Base-by-base conservation (phyloP, 2,888 invertebrate genomes). In the Acronicta psi region DNA sequence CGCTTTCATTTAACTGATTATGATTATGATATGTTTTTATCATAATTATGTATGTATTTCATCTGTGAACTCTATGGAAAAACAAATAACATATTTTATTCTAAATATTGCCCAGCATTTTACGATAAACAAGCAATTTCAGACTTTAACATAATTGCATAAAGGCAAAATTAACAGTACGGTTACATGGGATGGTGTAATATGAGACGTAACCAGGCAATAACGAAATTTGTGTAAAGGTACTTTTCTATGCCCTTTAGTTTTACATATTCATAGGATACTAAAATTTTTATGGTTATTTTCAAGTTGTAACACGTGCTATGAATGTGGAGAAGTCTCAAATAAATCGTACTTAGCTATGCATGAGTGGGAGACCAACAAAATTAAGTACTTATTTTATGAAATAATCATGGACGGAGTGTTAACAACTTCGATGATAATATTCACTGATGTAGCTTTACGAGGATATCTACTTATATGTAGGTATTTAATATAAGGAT, bases 331-430 rank as follows among this genome's bases (percentile, higher is more conserved):
- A 50, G 59, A 59, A 42, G 62, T 74, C 64, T 77, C 72, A 61
- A 75, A 69, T 75, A 56, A 61, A 63, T 57, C 46, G 69, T 59
- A 78, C 75, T 76, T 73, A 73, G 68, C 54, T 71, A 73, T 58
- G 71, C 58, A 75, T 75, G 69, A 70, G 59, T 75, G 79, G 79
- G 82, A 87, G 83, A 90, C 84, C 85, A 90, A 84, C 61, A 73
- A 85, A 83, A 89, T 93, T 93, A 93, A 93, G 93, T 93, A 93
- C 93, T 90, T 90, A 89, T 81, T 85, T 82, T 81, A 88, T 87
- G 88, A 88, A 85, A 85, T 85, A 84, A 82, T 71, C 81, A 84
- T 91, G 93, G 93, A 93, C 93, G 93, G 93, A 93, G 90, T 85
- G 89, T 88, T 87, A 87, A 88, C 83, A 87, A 88, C 83, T 82